Evolutionary conservation across 2,888 invertebrate species (phyloP).

Genomic region (Pristionchus maxplancki): DNA sequence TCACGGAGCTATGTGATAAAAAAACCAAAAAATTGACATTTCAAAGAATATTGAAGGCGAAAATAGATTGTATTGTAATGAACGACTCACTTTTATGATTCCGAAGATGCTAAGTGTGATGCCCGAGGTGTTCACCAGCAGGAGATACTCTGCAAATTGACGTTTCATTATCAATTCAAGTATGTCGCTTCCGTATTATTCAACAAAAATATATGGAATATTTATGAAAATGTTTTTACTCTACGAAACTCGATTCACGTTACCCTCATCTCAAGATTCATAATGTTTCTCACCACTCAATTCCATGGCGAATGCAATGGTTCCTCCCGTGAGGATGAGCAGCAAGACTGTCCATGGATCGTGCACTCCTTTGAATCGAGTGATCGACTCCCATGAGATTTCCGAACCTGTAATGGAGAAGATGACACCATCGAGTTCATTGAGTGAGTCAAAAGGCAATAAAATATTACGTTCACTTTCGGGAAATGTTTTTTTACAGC

Average conservation of each 20-base stretch:
- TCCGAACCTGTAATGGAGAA: slow-evolving; percentile 60
- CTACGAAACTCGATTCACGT: background rate
- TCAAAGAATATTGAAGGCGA: too few relatives aligned
- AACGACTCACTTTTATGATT: slow-evolving; percentile 90
- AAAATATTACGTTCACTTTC: too few relatives aligned
- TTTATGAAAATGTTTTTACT: too few relatives aligned
- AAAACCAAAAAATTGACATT: too few relatives aligned
- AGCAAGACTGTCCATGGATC: slow-evolving; percentile 66
- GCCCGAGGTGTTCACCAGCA: slow-evolving; percentile 94
- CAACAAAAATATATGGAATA: too few relatives aligned
- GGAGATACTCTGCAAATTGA: slow-evolving; percentile 86
- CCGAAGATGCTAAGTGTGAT: slow-evolving; percentile 95
- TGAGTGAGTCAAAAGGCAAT: too few relatives aligned
- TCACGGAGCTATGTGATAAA: too few relatives aligned
- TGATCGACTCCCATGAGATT: slow-evolving; percentile 61
- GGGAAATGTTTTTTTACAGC: too few relatives aligned
- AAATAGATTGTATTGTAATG: too few relatives aligned
- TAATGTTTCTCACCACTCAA: slow-evolving; percentile 66
- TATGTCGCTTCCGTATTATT: background rate
- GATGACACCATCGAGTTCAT: background rate
- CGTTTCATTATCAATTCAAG: background rate
- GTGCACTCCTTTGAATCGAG: slow-evolving; percentile 64
- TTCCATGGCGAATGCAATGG: slow-evolving; percentile 92
- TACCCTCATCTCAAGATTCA: background rate
- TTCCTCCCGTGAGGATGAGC: slow-evolving; percentile 86